Conservation (phyloP, 2,888 invertebrate genomes). For the Scaptomyza cyrtandrae region DNA sequence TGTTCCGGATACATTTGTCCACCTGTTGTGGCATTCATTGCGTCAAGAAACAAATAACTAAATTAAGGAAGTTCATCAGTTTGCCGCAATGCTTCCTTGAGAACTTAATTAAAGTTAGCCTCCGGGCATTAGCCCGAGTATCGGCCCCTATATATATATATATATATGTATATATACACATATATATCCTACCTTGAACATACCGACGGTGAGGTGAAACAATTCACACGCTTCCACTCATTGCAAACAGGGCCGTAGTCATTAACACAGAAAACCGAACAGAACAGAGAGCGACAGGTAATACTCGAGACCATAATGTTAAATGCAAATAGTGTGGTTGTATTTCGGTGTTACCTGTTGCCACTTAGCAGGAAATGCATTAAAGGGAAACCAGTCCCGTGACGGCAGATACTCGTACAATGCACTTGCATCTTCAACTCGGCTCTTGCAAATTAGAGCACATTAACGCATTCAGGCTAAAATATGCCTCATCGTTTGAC, state of each 20-base stretch:
- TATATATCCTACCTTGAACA: neutral
- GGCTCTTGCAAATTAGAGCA: constrained; percentile 69
- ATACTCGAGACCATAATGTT: constrained; percentile 50
- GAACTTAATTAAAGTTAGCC: constrained; percentile 50
- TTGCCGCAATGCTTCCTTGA: constrained; percentile 36
- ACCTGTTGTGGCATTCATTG: constrained; percentile 25
- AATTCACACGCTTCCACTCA: constrained; percentile 63
- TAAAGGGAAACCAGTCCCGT: constrained; percentile 3
- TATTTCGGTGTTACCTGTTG: constrained; percentile 70
- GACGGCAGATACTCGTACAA: constrained; percentile 6
- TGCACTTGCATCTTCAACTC: constrained; percentile 18
- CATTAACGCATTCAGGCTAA: constrained; percentile 68
- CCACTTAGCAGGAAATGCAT: constrained; percentile 15
- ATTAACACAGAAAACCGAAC: constrained; percentile 34
- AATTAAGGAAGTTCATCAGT: constrained; percentile 47
- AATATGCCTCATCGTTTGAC: constrained; percentile 39
- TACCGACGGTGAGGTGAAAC: constrained; percentile 17
- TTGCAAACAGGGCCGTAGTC: constrained; percentile 25
- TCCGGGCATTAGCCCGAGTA: constrained; percentile 19
- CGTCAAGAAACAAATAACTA: constrained; percentile 29
- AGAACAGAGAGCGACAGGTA: neutral
- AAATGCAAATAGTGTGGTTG: constrained; percentile 69
- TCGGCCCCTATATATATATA: neutral
- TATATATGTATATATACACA: no score
- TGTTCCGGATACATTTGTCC: constrained; percentile 2